Evolutionary conservation across 1,140 invertebrate species (phyloP).

Genomic region (Diabrotica undecimpunctata): DNA sequence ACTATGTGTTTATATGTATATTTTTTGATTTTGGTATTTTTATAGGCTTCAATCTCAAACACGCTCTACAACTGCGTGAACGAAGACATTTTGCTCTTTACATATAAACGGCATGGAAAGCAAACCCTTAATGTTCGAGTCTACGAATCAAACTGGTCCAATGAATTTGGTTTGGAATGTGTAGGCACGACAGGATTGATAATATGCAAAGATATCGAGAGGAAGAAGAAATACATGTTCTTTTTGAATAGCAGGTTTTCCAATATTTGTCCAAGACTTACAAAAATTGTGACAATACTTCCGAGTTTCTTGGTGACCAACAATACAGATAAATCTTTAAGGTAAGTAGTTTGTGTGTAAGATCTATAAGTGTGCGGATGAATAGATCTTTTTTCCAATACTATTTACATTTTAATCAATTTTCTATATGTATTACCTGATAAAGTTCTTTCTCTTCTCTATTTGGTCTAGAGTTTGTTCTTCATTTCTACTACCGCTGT

Average conservation of each 20-base stretch:
- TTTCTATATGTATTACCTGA: no score
- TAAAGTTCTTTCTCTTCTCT: no score
- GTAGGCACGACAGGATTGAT: constrained; percentile 70
- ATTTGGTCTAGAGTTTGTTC: no score
- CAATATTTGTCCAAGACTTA: constrained; percentile 66
- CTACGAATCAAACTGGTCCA: constrained; percentile 70
- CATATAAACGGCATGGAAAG: constrained; percentile 64
- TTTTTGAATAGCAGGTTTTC: constrained; percentile 59
- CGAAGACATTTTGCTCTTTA: constrained; percentile 65
- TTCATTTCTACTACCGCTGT: no score
- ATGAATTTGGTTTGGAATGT: constrained; percentile 67
- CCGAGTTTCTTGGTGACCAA: constrained; percentile 83
- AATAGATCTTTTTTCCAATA: no score
- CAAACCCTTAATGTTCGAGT: constrained; percentile 61
- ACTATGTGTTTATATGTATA: no score
- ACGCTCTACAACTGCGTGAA: constrained; percentile 62
- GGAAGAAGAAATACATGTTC: constrained; percentile 58
- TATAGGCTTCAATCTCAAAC: constrained; percentile 63
- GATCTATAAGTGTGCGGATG: no score
- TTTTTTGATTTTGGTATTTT: background rate
- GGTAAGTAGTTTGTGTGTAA: constrained; percentile 26
- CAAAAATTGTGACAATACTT: constrained; percentile 79
- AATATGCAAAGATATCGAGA: constrained; percentile 65
- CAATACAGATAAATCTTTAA: constrained; percentile 62
- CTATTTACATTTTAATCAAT: no score